phyloP scores from a whole-genome alignment of 1,140 invertebrate genomes.

The Drosophila lacteicornis region DNA sequence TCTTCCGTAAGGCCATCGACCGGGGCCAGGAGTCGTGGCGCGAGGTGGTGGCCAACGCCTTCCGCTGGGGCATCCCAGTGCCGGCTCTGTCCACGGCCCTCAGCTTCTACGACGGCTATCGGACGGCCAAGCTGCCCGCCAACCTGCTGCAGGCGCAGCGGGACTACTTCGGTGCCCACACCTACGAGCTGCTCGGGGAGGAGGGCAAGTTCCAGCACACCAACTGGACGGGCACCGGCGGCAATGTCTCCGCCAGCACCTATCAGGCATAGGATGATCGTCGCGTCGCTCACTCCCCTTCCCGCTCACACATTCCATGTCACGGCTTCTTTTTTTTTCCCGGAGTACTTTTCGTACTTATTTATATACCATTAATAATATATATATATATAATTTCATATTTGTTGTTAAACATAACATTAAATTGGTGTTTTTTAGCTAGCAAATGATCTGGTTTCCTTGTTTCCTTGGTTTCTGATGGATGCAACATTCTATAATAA shows the following conservation, averaged over 20 bases:
- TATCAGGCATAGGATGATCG: conserved; percentile 91
- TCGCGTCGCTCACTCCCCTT: neutral
- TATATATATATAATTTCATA: conserved; percentile 51
- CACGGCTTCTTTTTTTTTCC: conserved; percentile 40
- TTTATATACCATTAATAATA: conserved; percentile 53
- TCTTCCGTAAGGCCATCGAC: conserved; percentile 95
- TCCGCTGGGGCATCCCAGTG: conserved; percentile 93
- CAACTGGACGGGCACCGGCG: conserved; percentile 99
- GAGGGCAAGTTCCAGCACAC: conserved; percentile 98
- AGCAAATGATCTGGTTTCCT: conserved; percentile 39
- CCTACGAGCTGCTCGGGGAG: conserved; percentile 94
- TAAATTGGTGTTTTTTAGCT: conserved; percentile 67
- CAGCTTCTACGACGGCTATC: conserved; percentile 98
- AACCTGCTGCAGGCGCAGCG: conserved; percentile 98
- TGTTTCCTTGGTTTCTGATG: conserved; percentile 28
- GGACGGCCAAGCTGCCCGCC: conserved; percentile 92
- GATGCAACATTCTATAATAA: conserved; percentile 31
- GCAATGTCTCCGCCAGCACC: conserved; percentile 97
- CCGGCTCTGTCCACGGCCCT: conserved; percentile 97
- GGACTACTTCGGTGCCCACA: conserved; percentile 99
- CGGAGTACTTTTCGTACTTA: conserved; percentile 60
- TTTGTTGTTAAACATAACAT: conserved; percentile 63
- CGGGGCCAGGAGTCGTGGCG: conserved; percentile 91
- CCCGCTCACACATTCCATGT: conserved; percentile 48
- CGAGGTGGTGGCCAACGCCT: conserved; percentile 88